Conservation (phyloP, 2,113 vertebrate genomes). For the Empidonax alnorum region DNA sequence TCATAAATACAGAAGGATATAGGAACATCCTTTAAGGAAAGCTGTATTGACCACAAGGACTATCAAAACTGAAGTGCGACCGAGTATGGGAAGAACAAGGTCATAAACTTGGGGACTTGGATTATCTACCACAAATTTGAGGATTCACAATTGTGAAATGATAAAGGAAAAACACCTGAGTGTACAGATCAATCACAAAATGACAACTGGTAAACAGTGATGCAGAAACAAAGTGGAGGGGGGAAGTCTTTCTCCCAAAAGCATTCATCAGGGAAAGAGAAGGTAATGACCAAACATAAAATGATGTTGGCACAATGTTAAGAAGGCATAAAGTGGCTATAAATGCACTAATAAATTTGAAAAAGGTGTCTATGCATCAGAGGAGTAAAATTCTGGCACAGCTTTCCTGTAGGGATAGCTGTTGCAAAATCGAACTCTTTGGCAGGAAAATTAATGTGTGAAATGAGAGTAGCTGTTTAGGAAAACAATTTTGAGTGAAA, state of each 20-base stretch:
- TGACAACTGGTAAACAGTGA: slow-evolving; percentile 10
- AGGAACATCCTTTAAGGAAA: neutral
- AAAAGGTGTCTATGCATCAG: neutral
- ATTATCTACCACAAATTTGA: neutral
- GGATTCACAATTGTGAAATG: neutral
- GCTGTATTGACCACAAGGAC: neutral
- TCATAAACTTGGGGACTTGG: neutral
- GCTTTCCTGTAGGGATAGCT: neutral
- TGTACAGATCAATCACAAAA: slow-evolving; percentile 28
- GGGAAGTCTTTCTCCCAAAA: neutral
- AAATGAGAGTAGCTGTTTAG: neutral
- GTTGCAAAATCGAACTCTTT: neutral
- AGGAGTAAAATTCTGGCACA: neutral
- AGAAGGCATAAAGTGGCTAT: neutral
- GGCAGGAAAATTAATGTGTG: neutral
- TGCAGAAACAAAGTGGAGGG: neutral
- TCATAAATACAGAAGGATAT: neutral
- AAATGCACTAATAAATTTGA: neutral
- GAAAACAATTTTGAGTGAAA: neutral
- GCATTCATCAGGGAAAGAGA: neutral
- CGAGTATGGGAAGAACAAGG: neutral
- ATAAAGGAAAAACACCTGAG: slow-evolving; percentile 39
- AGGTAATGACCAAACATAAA: neutral
- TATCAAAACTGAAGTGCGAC: neutral
- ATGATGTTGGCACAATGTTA: neutral